A percentile compares a stretch with the other conserved stretches of the same genome.
These are phyloP conservation scores for Pteropus alecto DNA, from an alignment of 2,113 vertebrate species.

Conservation along the genomic window DNA sequence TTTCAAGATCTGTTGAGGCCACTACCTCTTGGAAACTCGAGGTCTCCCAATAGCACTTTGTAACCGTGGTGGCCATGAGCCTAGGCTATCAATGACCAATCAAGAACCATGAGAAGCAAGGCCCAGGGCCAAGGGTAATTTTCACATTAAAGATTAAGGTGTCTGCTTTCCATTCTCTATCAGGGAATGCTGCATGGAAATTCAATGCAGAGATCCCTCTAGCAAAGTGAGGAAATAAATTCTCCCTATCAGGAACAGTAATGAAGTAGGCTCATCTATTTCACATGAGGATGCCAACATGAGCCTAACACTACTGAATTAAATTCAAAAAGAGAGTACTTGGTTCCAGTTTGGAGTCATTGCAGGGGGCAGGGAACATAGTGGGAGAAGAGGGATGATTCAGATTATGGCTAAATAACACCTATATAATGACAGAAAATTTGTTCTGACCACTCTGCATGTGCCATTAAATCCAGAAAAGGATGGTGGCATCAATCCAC, in stretches of 20 bases:
- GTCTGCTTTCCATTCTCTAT: not conserved
- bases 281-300: not conserved
- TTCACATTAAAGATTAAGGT: conserved; percentile 51
- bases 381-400: not conserved
- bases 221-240: conserved; percentile 36
- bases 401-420: not conserved
- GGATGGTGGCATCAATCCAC: not conserved
- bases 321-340: conserved; percentile 14
- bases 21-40: not conserved
- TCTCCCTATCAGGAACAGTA: not conserved
- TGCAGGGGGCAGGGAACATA: not conserved
- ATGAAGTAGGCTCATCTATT: not conserved
- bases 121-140: conserved; percentile 10
- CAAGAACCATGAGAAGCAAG: not conserved
- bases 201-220: conserved; percentile 14
- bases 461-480: conserved; percentile 18
- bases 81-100: not conserved
- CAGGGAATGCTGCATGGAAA: conserved; percentile 41
- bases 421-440: not conserved
- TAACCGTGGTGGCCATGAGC: not conserved
- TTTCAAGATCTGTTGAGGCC: not conserved
- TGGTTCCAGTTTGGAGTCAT: not conserved
- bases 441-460: not conserved
- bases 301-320: not conserved
- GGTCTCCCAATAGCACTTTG: not conserved